Percentiles rank a stretch among this genome's conserved stretches.
These are phyloP conservation scores for Pyrochroa serraticornis DNA, from an alignment of 2,888 invertebrate genomes.

Conservation along the genomic window DNA sequence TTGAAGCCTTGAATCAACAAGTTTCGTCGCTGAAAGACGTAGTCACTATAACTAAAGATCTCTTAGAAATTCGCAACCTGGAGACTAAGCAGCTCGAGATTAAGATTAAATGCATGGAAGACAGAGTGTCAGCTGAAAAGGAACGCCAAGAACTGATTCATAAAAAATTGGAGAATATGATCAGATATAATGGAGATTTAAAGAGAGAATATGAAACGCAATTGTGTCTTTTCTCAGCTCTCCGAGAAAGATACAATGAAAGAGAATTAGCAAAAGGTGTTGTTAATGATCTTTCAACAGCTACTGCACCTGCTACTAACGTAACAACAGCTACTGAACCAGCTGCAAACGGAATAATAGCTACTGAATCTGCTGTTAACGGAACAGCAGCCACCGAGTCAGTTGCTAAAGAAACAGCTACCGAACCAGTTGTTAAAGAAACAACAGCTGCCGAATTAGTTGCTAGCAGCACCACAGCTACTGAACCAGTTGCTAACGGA, in stretches of 20 bases:
- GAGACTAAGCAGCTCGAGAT: constrained; percentile 76
- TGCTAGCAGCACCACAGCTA: too few relatives aligned
- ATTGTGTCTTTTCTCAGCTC: constrained; percentile 70
- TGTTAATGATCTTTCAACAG: not conserved
- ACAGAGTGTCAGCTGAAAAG: constrained; percentile 73
- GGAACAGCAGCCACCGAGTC: not conserved
- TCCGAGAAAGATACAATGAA: constrained; percentile 53
- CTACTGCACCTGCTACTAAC: not conserved
- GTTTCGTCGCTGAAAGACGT: constrained; percentile 81
- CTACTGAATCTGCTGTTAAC: not conserved
- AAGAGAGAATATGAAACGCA: constrained; percentile 81
- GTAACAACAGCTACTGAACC: not conserved
- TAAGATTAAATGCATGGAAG: constrained; percentile 72
- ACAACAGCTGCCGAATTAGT: not conserved
- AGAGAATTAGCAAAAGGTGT: constrained; percentile 48
- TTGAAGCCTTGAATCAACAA: constrained; percentile 73
- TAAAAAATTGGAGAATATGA: constrained; percentile 73
- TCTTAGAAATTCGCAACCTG: constrained; percentile 77
- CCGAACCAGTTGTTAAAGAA: too few relatives aligned
- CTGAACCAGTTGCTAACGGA: not conserved
- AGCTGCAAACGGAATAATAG: not conserved
- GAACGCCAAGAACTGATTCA: constrained; percentile 72
- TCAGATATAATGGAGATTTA: constrained; percentile 75
- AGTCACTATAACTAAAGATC: constrained; percentile 79
- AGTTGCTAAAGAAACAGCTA: too few relatives aligned